Evolutionary conservation across 2,113 vertebrate genomes (phyloP), one percentile per base, ranked within the genome.

Genomic region (Oophaga pumilio): DNA sequence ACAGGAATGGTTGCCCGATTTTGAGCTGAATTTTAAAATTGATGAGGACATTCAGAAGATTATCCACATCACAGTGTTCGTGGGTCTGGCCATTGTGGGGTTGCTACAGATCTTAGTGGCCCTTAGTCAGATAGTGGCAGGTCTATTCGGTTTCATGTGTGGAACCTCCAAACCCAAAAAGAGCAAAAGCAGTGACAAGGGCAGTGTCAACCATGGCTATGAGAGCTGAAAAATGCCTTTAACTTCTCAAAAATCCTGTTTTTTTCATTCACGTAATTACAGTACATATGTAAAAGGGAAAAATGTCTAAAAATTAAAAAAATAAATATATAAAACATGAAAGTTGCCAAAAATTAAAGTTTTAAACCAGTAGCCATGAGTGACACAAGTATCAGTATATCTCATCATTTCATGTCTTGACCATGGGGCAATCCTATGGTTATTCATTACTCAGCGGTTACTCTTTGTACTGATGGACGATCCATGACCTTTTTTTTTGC

Each of bases 101-200:
- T 62, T 87, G 8, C 86, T 94, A 0, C 90, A 94, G 57, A 0
- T 82, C 0, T 56, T 93, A 28, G 90, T 89, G 68, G 91, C 90
- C 12, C 24, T 91, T 73, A 90, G 91, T 81, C 93, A 94, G 91
- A 90, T 91, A 4, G 7, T 89, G 60, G 90, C 91, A 1, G 93
- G 93, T 5, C 60, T 92, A 18, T 84, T 91, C 4, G 92, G 92
- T 15, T 93, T 90, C 85, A 22, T 93, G n/a, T 92, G 91, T 66
- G 91, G 92, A 8, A 91, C 76, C 73, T 84, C 91, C 69, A 87
- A 89, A 84, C 4, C 15, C 57, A 59, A 71, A 62, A 62, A 62
- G 60, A 22, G 7, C 60, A 62, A 20, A 73, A 14, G 15, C 7
- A 73, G 20, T 2, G 2, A 6, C 4, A 49, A 20, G 43, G 69